phyloP scores from a whole-genome alignment of 2,888 invertebrate species.

The Perizoma affinitatum region DNA sequence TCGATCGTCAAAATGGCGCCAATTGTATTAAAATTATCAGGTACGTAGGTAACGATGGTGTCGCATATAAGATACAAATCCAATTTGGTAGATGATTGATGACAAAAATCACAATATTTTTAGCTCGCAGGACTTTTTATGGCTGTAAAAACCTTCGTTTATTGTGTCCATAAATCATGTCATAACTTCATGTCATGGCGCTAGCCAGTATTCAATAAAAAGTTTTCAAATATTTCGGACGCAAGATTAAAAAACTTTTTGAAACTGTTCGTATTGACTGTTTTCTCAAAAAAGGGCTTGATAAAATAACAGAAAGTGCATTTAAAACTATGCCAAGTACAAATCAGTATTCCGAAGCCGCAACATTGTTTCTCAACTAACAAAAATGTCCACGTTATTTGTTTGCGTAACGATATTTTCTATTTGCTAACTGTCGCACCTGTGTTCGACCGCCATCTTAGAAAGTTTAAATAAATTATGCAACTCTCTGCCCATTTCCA shows the following conservation, averaged over 20 bases:
- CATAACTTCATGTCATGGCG: slow-evolving; percentile 1
- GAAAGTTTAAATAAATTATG: slow-evolving; percentile 53
- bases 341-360: slow-evolving; percentile 27
- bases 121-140: slow-evolving; percentile 30
- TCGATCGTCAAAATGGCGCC: slow-evolving; percentile 33
- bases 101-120: slow-evolving; percentile 45
- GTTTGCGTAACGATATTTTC: slow-evolving; percentile 46
- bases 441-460: slow-evolving; percentile 41
- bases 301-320: slow-evolving; percentile 22
- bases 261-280: neutral
- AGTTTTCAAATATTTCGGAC: too few relatives aligned
- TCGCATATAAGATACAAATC: slow-evolving; percentile 58
- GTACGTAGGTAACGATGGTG: slow-evolving; percentile 36
- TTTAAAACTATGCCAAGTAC: slow-evolving; percentile 22
- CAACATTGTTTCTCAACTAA: slow-evolving; percentile 28
- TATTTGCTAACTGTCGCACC: slow-evolving; percentile 46
- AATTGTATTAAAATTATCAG: slow-evolving; percentile 25
- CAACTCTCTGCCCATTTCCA: slow-evolving; percentile 44
- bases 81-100: slow-evolving; percentile 51
- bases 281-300: slow-evolving; percentile 13
- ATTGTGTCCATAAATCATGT: slow-evolving; percentile 34
- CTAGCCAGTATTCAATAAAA: neutral
- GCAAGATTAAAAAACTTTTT: too few relatives aligned
- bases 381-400: slow-evolving; percentile 38
- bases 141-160: slow-evolving; percentile 19